Evolutionary conservation across 2,888 invertebrate genomes (phyloP).

Genomic region (Hartigia nigra): DNA sequence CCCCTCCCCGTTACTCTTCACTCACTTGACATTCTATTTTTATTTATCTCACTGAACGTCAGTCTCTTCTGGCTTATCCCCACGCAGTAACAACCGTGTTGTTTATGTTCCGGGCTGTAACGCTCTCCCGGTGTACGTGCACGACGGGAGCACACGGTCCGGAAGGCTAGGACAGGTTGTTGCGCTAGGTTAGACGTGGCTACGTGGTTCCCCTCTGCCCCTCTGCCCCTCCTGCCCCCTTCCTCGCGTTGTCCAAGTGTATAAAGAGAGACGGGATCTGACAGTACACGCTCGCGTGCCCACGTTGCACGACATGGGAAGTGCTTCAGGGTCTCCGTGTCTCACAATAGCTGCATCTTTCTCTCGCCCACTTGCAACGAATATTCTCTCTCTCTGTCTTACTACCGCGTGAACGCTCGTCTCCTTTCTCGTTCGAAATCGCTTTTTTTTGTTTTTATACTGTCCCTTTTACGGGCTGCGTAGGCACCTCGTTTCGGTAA

Average conservation of each 20-base stretch:
- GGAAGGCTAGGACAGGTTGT: slow-evolving; percentile 5
- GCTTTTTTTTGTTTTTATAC: background rate
- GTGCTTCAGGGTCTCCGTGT: slow-evolving; percentile 1
- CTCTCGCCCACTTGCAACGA: background rate
- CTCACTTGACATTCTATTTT: background rate
- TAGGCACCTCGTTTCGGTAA: background rate
- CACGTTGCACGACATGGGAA: background rate
- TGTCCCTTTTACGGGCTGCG: background rate
- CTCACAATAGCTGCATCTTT: background rate
- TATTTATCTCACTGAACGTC: background rate
- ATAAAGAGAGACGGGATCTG: background rate
- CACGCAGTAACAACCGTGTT: background rate
- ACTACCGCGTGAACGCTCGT: background rate
- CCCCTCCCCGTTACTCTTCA: background rate
- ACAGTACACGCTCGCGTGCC: slow-evolving; percentile 1
- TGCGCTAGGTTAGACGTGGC: slow-evolving; percentile 3
- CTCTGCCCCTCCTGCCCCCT: no score
- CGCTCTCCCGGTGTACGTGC: background rate
- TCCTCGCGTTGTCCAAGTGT: background rate
- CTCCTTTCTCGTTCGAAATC: background rate
- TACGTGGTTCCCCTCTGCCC: background rate
- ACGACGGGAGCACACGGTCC: background rate
- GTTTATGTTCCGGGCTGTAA: slow-evolving; percentile 4
- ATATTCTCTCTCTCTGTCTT: background rate
- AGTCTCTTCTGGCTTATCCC: background rate